Conservation (phyloP, 2,113 vertebrate genomes). For the Anolis sagrei region DNA sequence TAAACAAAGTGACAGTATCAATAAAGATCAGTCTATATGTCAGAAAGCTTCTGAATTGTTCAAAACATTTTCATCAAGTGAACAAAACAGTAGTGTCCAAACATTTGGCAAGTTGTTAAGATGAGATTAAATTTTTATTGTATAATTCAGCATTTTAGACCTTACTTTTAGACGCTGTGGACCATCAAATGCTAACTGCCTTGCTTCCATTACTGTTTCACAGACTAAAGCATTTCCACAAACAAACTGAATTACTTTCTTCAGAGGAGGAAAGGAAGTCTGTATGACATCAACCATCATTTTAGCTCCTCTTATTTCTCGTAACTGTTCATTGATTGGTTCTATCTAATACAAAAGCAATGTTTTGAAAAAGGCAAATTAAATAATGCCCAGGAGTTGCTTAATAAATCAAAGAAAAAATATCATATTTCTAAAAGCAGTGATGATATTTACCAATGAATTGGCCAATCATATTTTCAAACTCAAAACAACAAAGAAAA, state of each 20-base stretch:
- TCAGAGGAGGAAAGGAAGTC: conserved; percentile 78
- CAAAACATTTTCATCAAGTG: not conserved
- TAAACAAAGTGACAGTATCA: too few relatives aligned
- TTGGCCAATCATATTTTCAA: not conserved
- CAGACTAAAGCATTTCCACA: conserved; percentile 91
- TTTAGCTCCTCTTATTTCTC: conserved; percentile 87
- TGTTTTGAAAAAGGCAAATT: not conserved
- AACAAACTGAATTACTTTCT: conserved; percentile 92
- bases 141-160: conserved; percentile 59
- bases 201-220: conserved; percentile 90
- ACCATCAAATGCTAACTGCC: conserved; percentile 83
- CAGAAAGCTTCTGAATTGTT: not conserved
- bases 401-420: not conserved
- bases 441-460: not conserved
- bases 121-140: not conserved
- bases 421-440: not conserved
- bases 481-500: not conserved
- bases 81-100: not conserved
- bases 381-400: not conserved
- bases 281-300: conserved; percentile 92
- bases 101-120: not conserved
- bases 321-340: conserved; percentile 89
- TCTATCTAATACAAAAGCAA: conserved; percentile 77
- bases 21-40: too few relatives aligned
- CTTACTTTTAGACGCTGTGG: conserved; percentile 86